Evolutionary conservation across 2,797 vertebrate genomes (phyloP).

Genomic region (Acrocephalus scirpaceus): DNA sequence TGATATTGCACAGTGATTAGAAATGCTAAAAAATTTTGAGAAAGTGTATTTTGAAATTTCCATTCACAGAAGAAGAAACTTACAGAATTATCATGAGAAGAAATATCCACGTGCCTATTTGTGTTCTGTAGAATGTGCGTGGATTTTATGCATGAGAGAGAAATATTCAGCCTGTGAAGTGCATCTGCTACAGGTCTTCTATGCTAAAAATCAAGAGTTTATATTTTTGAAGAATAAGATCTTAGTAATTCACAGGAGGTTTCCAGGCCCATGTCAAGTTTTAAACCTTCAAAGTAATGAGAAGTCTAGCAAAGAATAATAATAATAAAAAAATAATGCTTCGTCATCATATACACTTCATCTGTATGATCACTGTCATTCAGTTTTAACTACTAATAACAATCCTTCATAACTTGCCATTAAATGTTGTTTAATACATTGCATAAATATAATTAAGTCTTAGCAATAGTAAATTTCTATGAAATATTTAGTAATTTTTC

Average conservation of each 20-base stretch:
- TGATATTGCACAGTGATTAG: not conserved
- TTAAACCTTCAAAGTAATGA: not conserved
- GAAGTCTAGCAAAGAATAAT: not conserved
- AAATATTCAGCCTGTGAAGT: not conserved
- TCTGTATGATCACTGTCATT: not conserved
- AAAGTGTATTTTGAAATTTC: not conserved
- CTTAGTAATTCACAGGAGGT: not conserved
- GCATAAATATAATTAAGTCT: not conserved
- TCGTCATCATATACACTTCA: not conserved
- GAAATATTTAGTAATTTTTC: not conserved
- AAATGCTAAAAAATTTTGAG: not conserved
- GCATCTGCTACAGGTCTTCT: accelerated
- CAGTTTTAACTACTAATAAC: not conserved
- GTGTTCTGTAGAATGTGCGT: not conserved
- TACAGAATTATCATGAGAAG: not conserved
- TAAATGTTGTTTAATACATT: not conserved
- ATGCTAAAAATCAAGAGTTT: not conserved
- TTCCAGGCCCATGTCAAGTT: not conserved
- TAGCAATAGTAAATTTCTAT: not conserved
- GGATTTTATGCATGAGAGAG: not conserved
- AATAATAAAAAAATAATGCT: not conserved
- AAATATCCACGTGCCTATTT: not conserved
- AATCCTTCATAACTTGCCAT: not conserved
- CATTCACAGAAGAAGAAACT: not conserved
- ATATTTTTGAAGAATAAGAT: not conserved